Base-by-base conservation (phyloP, 1,140 invertebrate genomes). In the Hetaerina americana region DNA sequence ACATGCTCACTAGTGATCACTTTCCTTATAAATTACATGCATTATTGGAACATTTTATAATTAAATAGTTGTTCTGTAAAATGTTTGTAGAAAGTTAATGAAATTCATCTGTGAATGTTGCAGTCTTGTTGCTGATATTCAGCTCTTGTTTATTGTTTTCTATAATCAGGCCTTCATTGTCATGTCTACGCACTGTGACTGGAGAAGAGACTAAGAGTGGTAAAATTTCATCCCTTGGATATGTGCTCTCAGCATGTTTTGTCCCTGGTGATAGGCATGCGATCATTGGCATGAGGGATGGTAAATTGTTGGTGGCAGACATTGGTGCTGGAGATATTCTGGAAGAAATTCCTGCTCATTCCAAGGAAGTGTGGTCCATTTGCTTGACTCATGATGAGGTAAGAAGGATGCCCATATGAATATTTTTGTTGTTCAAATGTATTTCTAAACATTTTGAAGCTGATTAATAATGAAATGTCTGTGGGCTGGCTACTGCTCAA, bases 181-280 rank as follows among this genome's bases (percentile, higher is more conserved):
- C 88, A 27, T 96, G 94, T 80, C 82, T 97, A n/a, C 85, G 92
- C 72, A 96, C 95, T 0, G 86, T 88, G 75, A 83, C 87, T 75
- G 87, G 82, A 68, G 40, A 57, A 18, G 15, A 12, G 2, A n/a
- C 15, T 57, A 57, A 57, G 22, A 57, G 10, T 57, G 40, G 40
- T 1, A 57, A 57, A 57, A n/a, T 57, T 57, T 57, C 40, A 2
- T 76, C 72, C 73, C 66, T 28, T 3, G 84, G 86, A 70, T 91
- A 91, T 79, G 88, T 90, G 18, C 78, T 92, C 10, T 87, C 87
- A 73, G 84, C 89, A n/a, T 83, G 87, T 69, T 97, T 98, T 84
- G 90, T 91, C 8, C 93, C 95, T 25, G 96, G 95, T 40, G 96
- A 99, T 81, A 85, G 93, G 49, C 92, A 98, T 85, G 88, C 92